Conservation (phyloP, 2,888 invertebrate genomes). For the Epinotia bilunana region DNA sequence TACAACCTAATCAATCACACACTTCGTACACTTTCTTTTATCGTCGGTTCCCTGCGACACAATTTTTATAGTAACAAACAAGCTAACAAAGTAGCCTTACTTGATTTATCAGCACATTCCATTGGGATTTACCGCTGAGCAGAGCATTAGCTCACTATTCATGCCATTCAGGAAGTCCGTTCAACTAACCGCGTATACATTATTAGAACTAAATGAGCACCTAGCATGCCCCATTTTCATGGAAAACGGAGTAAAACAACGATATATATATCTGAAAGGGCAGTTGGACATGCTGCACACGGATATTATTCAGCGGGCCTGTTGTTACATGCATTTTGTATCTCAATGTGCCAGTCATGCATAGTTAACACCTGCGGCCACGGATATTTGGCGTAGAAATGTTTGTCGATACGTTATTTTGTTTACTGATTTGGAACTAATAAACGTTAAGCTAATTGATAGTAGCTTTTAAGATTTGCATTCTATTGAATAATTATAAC, state of each 20-base stretch:
- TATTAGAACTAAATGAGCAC: conserved; percentile 31
- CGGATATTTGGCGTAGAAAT: conserved; percentile 21
- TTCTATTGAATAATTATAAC: no score
- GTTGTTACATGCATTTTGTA: conserved; percentile 37
- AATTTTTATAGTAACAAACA: conserved; percentile 12
- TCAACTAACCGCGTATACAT: conserved; percentile 23
- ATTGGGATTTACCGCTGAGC: conserved; percentile 29
- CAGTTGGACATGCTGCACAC: conserved; percentile 12
- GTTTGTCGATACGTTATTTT: conserved; percentile 11
- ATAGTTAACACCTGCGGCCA: conserved; percentile 41
- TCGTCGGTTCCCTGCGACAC: background rate
- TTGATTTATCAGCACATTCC: conserved; percentile 36
- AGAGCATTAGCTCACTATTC: conserved; percentile 33
- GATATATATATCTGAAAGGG: conserved; percentile 18
- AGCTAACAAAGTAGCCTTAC: conserved; percentile 11
- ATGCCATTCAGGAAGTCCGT: conserved; percentile 26
- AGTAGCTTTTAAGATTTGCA: no score
- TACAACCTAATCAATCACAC: background rate
- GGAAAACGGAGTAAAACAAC: conserved; percentile 28
- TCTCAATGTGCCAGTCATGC: conserved; percentile 37
- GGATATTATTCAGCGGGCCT: conserved; percentile 26
- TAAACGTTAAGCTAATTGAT: background rate
- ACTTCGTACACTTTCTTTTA: background rate
- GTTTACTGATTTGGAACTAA: conserved; percentile 7
- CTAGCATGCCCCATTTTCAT: conserved; percentile 16